Evolutionary conservation across 37 sponge, comb jelly and placozoan species (phyloP), one percentile per base, ranked within the genome.

Genomic region (Dysidea cf. avara): DNA sequence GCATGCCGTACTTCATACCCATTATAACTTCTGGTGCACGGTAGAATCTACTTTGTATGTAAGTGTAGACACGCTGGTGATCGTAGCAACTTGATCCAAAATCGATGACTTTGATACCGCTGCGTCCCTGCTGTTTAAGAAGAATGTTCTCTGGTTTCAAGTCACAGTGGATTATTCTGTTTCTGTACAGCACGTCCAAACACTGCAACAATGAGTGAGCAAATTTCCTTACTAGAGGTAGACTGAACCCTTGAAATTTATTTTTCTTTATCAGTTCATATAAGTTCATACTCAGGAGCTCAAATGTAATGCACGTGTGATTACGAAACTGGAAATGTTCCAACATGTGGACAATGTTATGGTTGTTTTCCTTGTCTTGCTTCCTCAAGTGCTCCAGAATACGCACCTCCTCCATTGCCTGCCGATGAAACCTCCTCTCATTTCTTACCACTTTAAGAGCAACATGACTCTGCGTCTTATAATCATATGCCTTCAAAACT

Each of bases 181-280:
- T 94, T 22, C 99, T 86, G 46, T 94, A 83, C 3, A 91, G 84
- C 3, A 78, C 74, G 9, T 94, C 95, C 67, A 97, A 70, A 64
- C 99, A 97, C 77, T 90, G 87, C 4, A 97, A 89, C 57, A 97
- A 82, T 36, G 99, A 94, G 82, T 92, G 92, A 18, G 92, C 99
- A 83, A 97, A 93, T 71, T 97, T 97, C n/a, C 95, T 61, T 26
- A 97, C 99, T 18, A 97, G 82, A 4, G 91, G 83, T 60, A 94
- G 60, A 61, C 87, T 94, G 85, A 97, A 97, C 0, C 99, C 99
- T 64, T 97, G 99, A 74, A 94, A 97, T 67, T 94, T 94, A 87
- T 97, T 97, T 76, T 94, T 97, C 87, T 97, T 97, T 75, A 97
- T 94, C 57, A 97, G 80, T 72, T 97, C 99, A 66, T 97, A 97